These are phyloP conservation scores for Synergus laeviventris DNA, from an alignment of 2,888 invertebrate genomes.

Conservation along the genomic window DNA sequence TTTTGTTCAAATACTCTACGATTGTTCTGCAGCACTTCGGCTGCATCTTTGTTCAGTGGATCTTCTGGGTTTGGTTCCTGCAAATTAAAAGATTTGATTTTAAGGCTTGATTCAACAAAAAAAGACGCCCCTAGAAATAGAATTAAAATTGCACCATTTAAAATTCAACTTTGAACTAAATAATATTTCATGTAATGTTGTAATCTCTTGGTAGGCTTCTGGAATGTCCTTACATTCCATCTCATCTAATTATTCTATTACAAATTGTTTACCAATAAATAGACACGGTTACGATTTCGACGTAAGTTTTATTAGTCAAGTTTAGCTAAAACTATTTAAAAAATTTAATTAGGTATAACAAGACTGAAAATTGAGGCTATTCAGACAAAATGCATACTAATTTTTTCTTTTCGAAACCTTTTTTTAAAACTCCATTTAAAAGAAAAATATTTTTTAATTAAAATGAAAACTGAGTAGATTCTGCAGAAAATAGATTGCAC, in stretches of 20 bases:
- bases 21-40: constrained; percentile 96
- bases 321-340: neutral
- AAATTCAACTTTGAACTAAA: no score
- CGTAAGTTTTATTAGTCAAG: neutral
- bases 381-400: neutral
- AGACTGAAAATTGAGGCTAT: neutral
- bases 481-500: no score
- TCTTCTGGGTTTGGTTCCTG: constrained; percentile 99
- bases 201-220: neutral
- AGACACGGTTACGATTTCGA: neutral
- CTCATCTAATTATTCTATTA: constrained; percentile 7
- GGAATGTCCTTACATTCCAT: neutral
- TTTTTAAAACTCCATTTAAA: neutral
- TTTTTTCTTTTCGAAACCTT: neutral
- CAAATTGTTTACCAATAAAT: neutral
- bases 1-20: constrained; percentile 96
- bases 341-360: neutral
- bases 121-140: neutral
- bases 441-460: no score
- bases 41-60: constrained; percentile 98
- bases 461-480: no score
- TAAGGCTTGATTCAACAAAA: neutral
- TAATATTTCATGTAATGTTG: no score
- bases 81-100: constrained; percentile 46
- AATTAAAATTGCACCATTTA: no score